Base-by-base conservation (phyloP, 2,797 vertebrate genomes). In the Lacerta agilis region DNA sequence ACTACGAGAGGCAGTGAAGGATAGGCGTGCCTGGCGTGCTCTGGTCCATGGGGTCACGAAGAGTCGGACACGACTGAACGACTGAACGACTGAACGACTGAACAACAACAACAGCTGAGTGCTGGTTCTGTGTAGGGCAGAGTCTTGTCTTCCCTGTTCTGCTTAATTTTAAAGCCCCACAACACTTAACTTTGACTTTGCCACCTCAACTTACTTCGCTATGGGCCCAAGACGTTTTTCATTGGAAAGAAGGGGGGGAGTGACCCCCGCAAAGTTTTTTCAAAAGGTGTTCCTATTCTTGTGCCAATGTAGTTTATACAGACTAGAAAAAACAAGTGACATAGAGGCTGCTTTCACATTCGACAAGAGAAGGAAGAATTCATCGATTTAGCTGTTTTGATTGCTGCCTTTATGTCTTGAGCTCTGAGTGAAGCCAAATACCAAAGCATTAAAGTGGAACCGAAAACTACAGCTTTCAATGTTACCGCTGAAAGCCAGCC, bases 401-500 rank as follows among this genome's bases (percentile, higher is more conserved):
- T 83, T 71, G 41, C 43, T 83, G 29, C 29, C 15, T 49, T 78
- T 23, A 76, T 75, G 17, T 69, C 43, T 29, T 55, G 25, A 41
- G 71, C 33, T 82, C 36, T 38, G 58, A 87, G 25, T 23, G 17
- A 36, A 73, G n/a, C 20, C 49, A 45, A 79, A 29, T 2, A 43
- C 20, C 64, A 79, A 55, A 66, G 9, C 4, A 67, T 29, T 43
- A 45, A 82, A 87, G 25, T 23, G 36, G 67, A 67, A 55, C 23
- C n/a, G 13, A 71, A 29, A 8, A 49, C 13, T 23, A 23, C 49
- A 36, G 33, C 80, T 67, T 78, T 83, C 83, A 55, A 78, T 25
- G 77, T 87, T 82, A 77, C 80, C 64, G 69, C 43, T 78, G 43
- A 78, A 87, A 78, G 80, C 61, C 9, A 69, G 43, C 38, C 72